Base-by-base conservation (phyloP, 1,140 invertebrate genomes). In the Euschistus heros region DNA sequence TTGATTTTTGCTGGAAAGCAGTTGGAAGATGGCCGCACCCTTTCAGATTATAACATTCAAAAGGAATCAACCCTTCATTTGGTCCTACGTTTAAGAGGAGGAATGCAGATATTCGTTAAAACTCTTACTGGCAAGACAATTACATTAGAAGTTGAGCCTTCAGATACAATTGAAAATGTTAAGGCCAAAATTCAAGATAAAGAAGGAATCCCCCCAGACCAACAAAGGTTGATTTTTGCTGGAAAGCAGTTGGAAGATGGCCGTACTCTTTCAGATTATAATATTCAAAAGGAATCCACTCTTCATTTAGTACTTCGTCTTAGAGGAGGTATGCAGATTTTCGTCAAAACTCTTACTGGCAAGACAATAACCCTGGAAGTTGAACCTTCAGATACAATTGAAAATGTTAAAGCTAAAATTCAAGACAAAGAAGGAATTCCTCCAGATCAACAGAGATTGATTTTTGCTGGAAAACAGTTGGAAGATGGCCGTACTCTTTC, bases 71-170 rank as follows among this genome's bases (percentile, higher is more conserved):
- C 87, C 0, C 78, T 90, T 10, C 33, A 37, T 13, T 37, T 37
- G 8, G 33, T 37, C 3, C 10, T 50, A 1, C 47, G 47, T 50
- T 50, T 50, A 18, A 50, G 47, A 50, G n/a, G 22, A 18, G 22
- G 22, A 6, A 94, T 94, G 91, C 91, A 94, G 82, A 93, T 94
- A 73, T 94, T 94, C 76, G 91, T 94, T 15, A 93, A 93, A 76
- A 93, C 90, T 73, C 81, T 93, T 46, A 93, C 90, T 72, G 92
- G 91, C 67, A 95, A 78, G 75, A 85, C 76, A 71, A 85, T 83
- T 68, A 83, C 82, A 0, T 74, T 81, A 67, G 82, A 77, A 37
- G 33, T 37, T 37, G 33, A 37, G 10, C 33, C 33, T 10, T 37
- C 33, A 10, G 33, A 37, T 13, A 37, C 33, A 37, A 37, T 37